phyloP scores from a whole-genome alignment of 2,797 vertebrate species.

The Lagorchestes hirsutus region DNA sequence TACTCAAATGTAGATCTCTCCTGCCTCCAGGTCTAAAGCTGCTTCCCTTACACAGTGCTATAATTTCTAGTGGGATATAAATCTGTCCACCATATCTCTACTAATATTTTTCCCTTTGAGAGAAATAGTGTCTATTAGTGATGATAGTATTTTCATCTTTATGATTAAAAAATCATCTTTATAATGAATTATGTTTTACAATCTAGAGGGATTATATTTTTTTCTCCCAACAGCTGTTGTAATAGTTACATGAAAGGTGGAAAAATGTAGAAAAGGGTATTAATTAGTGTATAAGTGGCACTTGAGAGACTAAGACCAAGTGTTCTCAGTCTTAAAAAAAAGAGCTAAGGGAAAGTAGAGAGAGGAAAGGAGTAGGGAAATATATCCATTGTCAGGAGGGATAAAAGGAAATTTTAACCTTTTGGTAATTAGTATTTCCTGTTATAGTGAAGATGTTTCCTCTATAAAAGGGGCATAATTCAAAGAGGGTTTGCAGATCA shows the following conservation, averaged over 20 bases:
- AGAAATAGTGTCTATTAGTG: not conserved
- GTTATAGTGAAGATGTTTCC: not conserved
- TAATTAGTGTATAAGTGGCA: conserved; percentile 6
- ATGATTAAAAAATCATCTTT: conserved; percentile 3
- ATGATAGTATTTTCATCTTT: not conserved
- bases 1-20: not conserved
- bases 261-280: not conserved
- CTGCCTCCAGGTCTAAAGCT: not conserved
- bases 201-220: not conserved
- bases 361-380: not conserved
- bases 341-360: not conserved
- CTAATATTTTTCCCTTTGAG: conserved; percentile 12
- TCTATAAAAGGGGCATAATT: not conserved
- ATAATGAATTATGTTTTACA: conserved; percentile 5
- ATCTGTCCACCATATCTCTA: not conserved
- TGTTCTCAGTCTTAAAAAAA: not conserved
- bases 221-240: not conserved
- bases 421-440: not conserved
- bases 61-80: not conserved
- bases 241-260: not conserved
- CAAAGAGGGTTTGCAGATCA: not conserved
- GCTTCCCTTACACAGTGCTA: not conserved
- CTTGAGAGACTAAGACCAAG: not conserved
- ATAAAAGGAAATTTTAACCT: not conserved
- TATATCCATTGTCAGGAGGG: not conserved